Base-by-base conservation (phyloP, 2,113 vertebrate genomes). In the Leptosomus discolor region DNA sequence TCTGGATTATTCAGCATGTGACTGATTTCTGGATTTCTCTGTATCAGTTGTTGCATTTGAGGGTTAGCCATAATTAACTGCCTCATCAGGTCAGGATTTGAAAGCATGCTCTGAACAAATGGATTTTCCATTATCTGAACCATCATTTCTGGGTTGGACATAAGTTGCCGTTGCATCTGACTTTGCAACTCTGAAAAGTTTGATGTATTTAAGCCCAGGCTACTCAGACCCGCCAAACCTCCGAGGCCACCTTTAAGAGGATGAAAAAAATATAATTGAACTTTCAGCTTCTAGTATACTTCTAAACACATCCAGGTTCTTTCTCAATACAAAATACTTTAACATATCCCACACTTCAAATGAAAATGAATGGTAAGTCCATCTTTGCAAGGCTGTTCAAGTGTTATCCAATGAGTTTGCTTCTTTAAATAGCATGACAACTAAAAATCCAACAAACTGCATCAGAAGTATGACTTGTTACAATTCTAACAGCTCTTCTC, bases 81-180 rank as follows among this genome's bases (percentile, higher is more conserved):
- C 11, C 98, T 98, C 98, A 99, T 98, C 79, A 98, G 90, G 74
- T 99, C 98, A 65, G 98, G 98, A 94, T 99, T 98, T 92, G 98
- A 98, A 71, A 99, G 98, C 98, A 99, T 98, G 92, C 98, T 99
- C 97, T 99, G 98, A 86, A 99, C 98, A 94, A 99, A 98, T 20
- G 98, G 98, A 90, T 98, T 99, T 91, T 99, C 98, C 98, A 99
- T 99, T 85, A 99, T 99, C 95, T 98, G 98, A 91, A 98, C 98
- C 98, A 99, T 98, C 98, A 99, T 98, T 96, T 99, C 98, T 8
- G 98, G 98, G 94, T 99, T 99, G 69, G 98, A 98, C 98, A 99
- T 98, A 78, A 99, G 98, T 26, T 99, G 98, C 5, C 97, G 97
- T 50, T 99, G 98, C 98, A 99, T 99, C 91, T 99, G 98, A 94